A percentile compares a stretch with the other conserved stretches of the same genome.
phyloP scores from a whole-genome alignment of 2,888 invertebrate species.

The Catotricha subobsoleta region DNA sequence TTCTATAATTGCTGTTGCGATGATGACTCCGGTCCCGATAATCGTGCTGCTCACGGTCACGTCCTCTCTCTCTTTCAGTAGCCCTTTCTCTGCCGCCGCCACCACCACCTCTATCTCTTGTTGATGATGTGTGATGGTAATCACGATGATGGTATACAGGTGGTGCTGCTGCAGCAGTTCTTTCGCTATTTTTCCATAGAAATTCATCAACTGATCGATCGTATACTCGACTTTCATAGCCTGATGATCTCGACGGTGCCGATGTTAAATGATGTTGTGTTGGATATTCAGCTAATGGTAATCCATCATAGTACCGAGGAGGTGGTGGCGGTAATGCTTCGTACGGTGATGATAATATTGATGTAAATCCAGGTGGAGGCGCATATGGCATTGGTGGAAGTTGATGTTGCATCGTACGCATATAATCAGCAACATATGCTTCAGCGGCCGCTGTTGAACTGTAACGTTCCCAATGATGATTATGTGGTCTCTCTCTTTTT shows the following conservation, averaged over 20 bases:
- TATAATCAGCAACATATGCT: slow-evolving; percentile 75
- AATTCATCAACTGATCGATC: slow-evolving; percentile 82
- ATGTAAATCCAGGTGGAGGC: slow-evolving; percentile 43
- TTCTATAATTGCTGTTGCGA: neutral
- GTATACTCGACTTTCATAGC: slow-evolving; percentile 60
- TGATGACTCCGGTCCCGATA: slow-evolving; percentile 6
- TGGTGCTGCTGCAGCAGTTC: slow-evolving; percentile 13
- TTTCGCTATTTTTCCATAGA: slow-evolving; percentile 45
- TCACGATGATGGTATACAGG: slow-evolving; percentile 1
- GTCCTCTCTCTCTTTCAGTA: neutral
- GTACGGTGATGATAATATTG: slow-evolving; percentile 38
- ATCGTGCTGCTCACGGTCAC: neutral
- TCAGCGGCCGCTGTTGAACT: slow-evolving; percentile 55
- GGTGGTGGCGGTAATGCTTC: slow-evolving; percentile 55
- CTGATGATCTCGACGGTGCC: slow-evolving; percentile 32
- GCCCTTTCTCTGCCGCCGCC: neutral
- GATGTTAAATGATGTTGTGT: slow-evolving; percentile 26
- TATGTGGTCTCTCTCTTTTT: slow-evolving; percentile 37
- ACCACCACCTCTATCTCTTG: neutral
- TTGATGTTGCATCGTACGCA: slow-evolving; percentile 74
- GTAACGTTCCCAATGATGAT: slow-evolving; percentile 32
- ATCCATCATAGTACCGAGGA: slow-evolving; percentile 64
- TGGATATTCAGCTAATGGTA: slow-evolving; percentile 60
- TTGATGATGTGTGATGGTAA: slow-evolving; percentile 1
- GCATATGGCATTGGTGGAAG: slow-evolving; percentile 71